Evolutionary conservation across 2,888 invertebrate genomes (phyloP), one percentile per base, ranked within the genome.

Genomic region (Smittia sp.): DNA sequence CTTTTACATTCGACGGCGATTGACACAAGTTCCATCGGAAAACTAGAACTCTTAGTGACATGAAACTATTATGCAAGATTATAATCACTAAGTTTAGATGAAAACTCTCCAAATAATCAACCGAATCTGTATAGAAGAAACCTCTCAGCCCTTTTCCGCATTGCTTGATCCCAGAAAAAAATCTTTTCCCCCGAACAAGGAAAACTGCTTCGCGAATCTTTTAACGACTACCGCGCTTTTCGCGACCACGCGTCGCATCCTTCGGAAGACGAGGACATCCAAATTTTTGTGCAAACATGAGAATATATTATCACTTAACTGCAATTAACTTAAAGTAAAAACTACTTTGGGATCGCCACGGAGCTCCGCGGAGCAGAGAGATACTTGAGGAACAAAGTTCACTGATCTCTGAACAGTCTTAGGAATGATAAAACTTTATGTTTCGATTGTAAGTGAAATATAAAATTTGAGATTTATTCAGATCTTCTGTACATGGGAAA

Each of bases 21-120:
- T 11, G 20, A 63, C 63, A 63, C 63, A 63, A 25, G 27, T 63
- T 63, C 63, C 63, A 63, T 63, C 63, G 63, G 11, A 6, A 24
- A 63, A 27, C 13, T 27, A 63, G 25, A 63, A 63, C 24, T 6
- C n/a, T 58, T 63, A 63, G 24, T 63, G 15, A 63, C 7, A 25
- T 6, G 13, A 58, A 22, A 62, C 4, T 15, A 20, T 22, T 27
- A 63, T 24, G 3, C 27, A 63, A 27, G 27, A 63, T 27, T 63
- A n/a, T n/a, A 63, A 63, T 63, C 27, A 7, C 20, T 27, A 63
- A 24, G 27, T 13, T 63, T 63, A 27, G 13, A 63, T 63, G 63
- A 25, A 27, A 15, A 13, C 58, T 58, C 22, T 58, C 22, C n/a
- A 58, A 58, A 58, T 58, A 58, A 58, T 58, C 58, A 18, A 58